These are phyloP conservation scores for Pteronotus mesoamericanus DNA, from an alignment of 2,797 vertebrate species.

Conservation along the genomic window DNA sequence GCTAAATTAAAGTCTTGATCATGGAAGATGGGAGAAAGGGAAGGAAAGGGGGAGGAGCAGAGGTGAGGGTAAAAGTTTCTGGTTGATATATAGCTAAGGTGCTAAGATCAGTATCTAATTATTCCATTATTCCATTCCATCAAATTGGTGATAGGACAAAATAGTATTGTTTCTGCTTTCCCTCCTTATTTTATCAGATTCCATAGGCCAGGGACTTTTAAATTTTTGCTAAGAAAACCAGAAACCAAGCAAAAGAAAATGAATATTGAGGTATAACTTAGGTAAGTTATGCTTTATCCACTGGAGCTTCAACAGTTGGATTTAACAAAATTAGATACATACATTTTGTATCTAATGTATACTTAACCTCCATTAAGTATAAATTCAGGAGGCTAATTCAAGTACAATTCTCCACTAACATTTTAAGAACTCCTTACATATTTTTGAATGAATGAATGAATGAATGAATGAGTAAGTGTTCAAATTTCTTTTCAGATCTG, in stretches of 20 bases:
- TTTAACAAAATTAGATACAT: not conserved
- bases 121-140: not conserved
- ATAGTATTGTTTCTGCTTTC: not conserved
- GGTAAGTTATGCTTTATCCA: not conserved
- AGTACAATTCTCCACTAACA: not conserved
- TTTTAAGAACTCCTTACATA: not conserved
- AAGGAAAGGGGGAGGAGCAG: not conserved
- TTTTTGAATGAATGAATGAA: slow-evolving; percentile 8
- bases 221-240: slow-evolving; percentile 19
- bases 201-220: not conserved
- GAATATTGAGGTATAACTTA: not conserved
- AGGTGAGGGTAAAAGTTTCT: not conserved
- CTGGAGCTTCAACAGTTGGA: not conserved
- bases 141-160: not conserved
- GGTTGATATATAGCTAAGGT: not conserved
- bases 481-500: slow-evolving; percentile 34
- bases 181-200: not conserved
- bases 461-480: not conserved
- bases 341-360: not conserved
- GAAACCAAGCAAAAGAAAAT: not conserved
- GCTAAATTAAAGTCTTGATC: slow-evolving; percentile 34
- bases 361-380: not conserved
- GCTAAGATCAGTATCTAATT: not conserved
- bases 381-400: not conserved
- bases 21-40: not conserved